Conservation (phyloP, 2,113 vertebrate genomes). For the Melospiza melodia region DNA sequence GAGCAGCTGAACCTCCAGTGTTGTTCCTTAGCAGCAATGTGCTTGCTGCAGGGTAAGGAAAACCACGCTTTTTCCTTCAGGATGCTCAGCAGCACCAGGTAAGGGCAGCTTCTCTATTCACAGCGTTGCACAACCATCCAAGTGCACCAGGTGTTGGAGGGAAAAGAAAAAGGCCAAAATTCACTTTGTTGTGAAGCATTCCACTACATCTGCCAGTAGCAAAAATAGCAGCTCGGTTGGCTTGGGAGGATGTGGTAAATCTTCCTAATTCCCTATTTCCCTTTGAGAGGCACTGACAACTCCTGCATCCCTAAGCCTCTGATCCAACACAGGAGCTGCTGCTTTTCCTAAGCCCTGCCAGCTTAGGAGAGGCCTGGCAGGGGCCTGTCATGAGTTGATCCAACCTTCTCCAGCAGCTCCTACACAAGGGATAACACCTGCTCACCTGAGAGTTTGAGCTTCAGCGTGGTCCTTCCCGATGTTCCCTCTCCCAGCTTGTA, state of each 20-base stretch:
- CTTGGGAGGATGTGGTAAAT: conserved; percentile 59
- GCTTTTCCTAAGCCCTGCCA: neutral
- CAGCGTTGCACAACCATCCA: neutral
- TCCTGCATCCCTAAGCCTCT: conserved; percentile 15
- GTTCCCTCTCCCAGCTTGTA: conserved; percentile 31
- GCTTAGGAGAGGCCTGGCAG: neutral
- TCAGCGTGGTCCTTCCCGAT: conserved; percentile 55
- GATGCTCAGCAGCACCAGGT: neutral
- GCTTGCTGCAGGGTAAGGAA: neutral
- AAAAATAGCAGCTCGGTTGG: conserved; percentile 31
- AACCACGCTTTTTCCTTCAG: neutral
- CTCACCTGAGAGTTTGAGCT: conserved; percentile 68
- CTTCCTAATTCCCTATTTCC: conserved; percentile 48
- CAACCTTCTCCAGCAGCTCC: neutral
- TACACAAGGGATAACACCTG: neutral
- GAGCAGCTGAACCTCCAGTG: neutral
- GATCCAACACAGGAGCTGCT: neutral
- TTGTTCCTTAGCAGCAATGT: neutral
- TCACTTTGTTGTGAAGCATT: neutral
- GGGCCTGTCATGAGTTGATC: neutral
- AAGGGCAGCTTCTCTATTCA: neutral
- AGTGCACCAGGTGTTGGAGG: neutral
- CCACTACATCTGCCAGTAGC: neutral
- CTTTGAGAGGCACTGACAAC: conserved; percentile 49
- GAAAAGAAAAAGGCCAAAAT: neutral